A percentile compares a stretch with the other conserved stretches of the same genome.
Evolutionary conservation across 92 coral and sea anemone species (phyloP).

Genomic region (Parazoanthus darwini): DNA sequence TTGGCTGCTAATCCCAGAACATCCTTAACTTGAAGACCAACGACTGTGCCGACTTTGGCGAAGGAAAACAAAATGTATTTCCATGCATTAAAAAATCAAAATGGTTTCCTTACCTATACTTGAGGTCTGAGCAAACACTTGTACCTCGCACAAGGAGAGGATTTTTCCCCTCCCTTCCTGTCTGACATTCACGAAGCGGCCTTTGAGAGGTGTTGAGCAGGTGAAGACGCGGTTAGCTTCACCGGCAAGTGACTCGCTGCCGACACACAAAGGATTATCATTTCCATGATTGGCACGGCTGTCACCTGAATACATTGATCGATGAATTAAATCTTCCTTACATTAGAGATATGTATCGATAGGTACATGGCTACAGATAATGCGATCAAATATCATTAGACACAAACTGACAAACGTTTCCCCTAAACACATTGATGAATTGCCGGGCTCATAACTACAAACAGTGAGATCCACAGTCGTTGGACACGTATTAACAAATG

Average conservation of each 20-base stretch:
- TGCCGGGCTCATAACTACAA: neutral
- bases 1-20: too few relatives aligned
- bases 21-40: neutral
- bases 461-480: neutral
- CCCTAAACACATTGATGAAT: too few relatives aligned
- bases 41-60: neutral
- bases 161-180: slow-evolving; percentile 34
- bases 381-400: neutral
- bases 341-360: too few relatives aligned
- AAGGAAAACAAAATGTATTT: neutral
- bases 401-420: neutral
- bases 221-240: slow-evolving; percentile 28
- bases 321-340: neutral
- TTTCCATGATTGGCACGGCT: slow-evolving; percentile 39
- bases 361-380: too few relatives aligned
- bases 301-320: slow-evolving; percentile 12
- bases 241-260: slow-evolving; percentile 39
- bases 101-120: slow-evolving; percentile 13
- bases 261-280: slow-evolving; percentile 49
- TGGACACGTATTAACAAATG: neutral
- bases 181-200: slow-evolving; percentile 33
- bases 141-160: slow-evolving; percentile 31
- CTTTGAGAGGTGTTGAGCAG: slow-evolving; percentile 27
- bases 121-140: slow-evolving; percentile 33
- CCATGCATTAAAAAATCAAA: neutral